Conservation (phyloP, 1,140 invertebrate species). For the Ceratina australensis region DNA sequence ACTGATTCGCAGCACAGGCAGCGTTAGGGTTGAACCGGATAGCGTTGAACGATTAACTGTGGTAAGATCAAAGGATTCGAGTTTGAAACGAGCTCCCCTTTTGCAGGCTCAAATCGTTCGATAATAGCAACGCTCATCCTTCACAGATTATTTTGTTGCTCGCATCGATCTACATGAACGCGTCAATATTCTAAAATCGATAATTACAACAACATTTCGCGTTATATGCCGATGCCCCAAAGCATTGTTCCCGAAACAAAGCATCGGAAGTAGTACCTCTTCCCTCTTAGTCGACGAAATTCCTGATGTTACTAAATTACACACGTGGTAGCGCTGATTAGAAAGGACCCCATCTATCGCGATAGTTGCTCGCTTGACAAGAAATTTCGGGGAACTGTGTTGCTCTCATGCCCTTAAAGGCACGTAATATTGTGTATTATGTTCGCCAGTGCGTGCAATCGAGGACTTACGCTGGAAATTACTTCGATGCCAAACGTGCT, state of each 20-base stretch:
- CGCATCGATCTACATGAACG: not conserved
- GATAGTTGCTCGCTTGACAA: not conserved
- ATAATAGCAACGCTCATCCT: not conserved
- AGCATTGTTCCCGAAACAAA: not conserved
- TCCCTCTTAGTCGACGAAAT: not conserved
- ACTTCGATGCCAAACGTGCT: too few species aligned
- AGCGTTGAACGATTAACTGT: too few species aligned
- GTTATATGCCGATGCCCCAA: too few species aligned
- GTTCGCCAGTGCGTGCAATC: too few species aligned
- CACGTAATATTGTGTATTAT: not conserved
- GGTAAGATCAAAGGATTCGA: too few species aligned
- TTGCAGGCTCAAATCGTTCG: too few species aligned
- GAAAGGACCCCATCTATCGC: not conserved
- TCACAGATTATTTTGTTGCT: not conserved
- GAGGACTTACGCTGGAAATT: too few species aligned
- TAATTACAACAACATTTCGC: not conserved
- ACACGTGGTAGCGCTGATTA: too few species aligned
- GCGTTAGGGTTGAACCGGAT: too few species aligned
- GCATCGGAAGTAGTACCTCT: not conserved
- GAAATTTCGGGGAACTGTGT: not conserved
- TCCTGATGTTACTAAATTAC: slow-evolving; percentile 15
- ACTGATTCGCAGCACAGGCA: too few species aligned
- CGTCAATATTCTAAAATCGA: not conserved
- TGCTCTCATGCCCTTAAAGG: not conserved
- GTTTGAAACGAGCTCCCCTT: too few species aligned